These are phyloP conservation scores for Bubalus kerabau DNA, from an alignment of 2,113 vertebrate species.

Conservation along the genomic window DNA sequence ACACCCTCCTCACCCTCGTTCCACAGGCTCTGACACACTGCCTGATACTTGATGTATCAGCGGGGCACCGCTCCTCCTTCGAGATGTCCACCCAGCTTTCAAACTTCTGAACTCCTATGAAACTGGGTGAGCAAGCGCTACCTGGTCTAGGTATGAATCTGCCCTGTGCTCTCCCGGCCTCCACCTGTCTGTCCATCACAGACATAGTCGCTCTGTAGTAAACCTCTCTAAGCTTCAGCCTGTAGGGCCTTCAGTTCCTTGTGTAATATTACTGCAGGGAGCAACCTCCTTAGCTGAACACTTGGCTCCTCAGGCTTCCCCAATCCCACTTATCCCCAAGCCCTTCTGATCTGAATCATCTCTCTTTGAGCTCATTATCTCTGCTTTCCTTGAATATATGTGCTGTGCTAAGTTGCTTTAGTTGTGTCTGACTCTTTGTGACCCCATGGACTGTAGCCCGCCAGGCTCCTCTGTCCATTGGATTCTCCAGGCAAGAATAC, in stretches of 20 bases:
- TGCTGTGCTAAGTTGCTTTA: background rate
- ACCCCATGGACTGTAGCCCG: background rate
- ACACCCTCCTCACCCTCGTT: no score
- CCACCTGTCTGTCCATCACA: background rate
- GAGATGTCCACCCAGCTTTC: background rate
- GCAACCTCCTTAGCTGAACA: background rate
- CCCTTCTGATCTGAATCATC: background rate
- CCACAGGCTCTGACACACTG: background rate
- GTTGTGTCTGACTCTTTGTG: background rate
- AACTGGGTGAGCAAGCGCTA: background rate
- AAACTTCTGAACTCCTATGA: background rate
- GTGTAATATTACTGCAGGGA: background rate
- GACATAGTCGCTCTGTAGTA: background rate
- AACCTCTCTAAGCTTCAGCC: background rate
- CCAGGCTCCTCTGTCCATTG: background rate
- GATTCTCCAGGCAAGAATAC: background rate
- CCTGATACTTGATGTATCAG: no score
- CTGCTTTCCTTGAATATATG: background rate
- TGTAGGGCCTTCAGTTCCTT: background rate
- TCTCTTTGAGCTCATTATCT: background rate
- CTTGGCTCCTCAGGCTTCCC: background rate
- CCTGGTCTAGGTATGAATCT: background rate
- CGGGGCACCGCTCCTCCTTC: accelerated
- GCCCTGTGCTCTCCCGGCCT: background rate
- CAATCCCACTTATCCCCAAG: background rate